These are phyloP conservation scores for Epinephelus cyanopodus DNA, from an alignment of 2,113 vertebrate genomes.

Conservation along the genomic window DNA sequence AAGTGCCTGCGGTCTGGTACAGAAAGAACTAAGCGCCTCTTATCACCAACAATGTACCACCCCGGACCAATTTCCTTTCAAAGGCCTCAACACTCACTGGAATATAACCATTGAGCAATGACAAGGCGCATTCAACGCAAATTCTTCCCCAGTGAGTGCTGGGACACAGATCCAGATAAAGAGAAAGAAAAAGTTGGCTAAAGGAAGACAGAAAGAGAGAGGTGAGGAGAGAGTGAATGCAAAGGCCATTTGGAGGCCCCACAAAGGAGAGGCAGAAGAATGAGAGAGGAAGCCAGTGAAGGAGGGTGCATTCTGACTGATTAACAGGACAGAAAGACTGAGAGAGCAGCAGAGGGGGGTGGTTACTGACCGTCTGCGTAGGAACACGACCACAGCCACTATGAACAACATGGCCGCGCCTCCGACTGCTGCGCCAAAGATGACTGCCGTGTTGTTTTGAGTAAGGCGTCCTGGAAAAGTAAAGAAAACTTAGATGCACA, in stretches of 20 bases:
- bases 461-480: slow-evolving; percentile 49
- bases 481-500: neutral
- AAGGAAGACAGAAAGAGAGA: slow-evolving; percentile 64
- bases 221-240: slow-evolving; percentile 75
- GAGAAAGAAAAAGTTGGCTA: slow-evolving; percentile 66
- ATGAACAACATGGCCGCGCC: slow-evolving; percentile 81
- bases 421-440: slow-evolving; percentile 76
- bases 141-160: slow-evolving; percentile 71
- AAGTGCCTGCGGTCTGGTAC: slow-evolving; percentile 58
- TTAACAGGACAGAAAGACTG: slow-evolving; percentile 34
- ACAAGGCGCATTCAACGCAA: slow-evolving; percentile 73
- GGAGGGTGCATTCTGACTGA: slow-evolving; percentile 45
- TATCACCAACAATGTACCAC: slow-evolving; percentile 79
- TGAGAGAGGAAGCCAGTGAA: slow-evolving; percentile 58
- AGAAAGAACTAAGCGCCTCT: slow-evolving; percentile 74
- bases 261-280: slow-evolving; percentile 73
- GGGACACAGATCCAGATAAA: slow-evolving; percentile 76
- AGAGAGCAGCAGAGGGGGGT: neutral
- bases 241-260: slow-evolving; percentile 67
- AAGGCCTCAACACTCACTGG: slow-evolving; percentile 68
- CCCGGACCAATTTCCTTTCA: slow-evolving; percentile 75
- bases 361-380: slow-evolving; percentile 86
- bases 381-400: slow-evolving; percentile 81
- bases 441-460: slow-evolving; percentile 78
- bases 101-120: slow-evolving; percentile 74